Percentiles rank a stretch among this genome's conserved stretches.
Evolutionary conservation across 1,140 invertebrate genomes (phyloP).

Genomic region (Apis dorsata): DNA sequence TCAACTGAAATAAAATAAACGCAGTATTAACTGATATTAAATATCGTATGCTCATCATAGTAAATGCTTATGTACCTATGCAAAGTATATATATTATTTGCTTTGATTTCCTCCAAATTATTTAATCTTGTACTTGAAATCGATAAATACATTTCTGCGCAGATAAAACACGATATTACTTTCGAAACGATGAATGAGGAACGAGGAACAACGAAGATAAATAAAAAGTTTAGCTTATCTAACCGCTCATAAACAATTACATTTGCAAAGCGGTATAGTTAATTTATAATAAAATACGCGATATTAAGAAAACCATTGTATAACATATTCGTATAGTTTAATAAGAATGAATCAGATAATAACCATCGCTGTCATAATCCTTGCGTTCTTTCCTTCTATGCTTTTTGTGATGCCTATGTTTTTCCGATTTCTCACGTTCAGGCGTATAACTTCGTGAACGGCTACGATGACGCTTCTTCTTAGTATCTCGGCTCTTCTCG

Average conservation of each 20-base stretch:
- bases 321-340: conserved; percentile 23
- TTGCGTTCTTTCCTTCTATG: conserved; percentile 83
- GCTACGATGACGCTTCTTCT: conserved; percentile 80
- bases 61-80: conserved; percentile 50
- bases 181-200: background rate
- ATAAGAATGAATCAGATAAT: conserved; percentile 48
- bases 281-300: background rate
- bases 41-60: conserved; percentile 23
- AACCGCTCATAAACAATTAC: conserved; percentile 14
- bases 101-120: conserved; percentile 34
- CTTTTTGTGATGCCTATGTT: conserved; percentile 83
- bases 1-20: conserved; percentile 72
- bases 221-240: background rate
- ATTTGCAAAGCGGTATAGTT: background rate
- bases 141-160: conserved; percentile 19
- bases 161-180: conserved; percentile 26
- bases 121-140: conserved; percentile 41
- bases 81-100: conserved; percentile 42
- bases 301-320: background rate
- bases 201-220: background rate
- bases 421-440: conserved; percentile 79
- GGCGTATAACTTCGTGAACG: conserved; percentile 78
- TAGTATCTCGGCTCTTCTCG: conserved; percentile 79
- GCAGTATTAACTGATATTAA: conserved; percentile 47
- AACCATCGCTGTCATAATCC: conserved; percentile 82